A percentile compares a stretch with the other conserved stretches of the same genome.
These are phyloP conservation scores for Eilema sororculum DNA, from an alignment of 2,888 invertebrate genomes.

Conservation along the genomic window DNA sequence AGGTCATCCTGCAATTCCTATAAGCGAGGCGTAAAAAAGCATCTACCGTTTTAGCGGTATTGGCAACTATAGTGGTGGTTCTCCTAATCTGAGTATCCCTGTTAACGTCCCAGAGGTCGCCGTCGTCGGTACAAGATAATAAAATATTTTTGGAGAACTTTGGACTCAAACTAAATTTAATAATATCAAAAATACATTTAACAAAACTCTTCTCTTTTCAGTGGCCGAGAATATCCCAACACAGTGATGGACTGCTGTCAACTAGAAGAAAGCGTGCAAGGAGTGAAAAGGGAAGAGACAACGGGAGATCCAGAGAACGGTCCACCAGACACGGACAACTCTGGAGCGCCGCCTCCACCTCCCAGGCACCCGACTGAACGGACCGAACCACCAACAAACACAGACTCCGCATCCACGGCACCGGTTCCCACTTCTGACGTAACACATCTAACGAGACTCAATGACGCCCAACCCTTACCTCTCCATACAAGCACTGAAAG, in stretches of 20 bases:
- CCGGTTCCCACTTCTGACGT: conserved; percentile 79
- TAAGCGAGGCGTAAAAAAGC: not conserved
- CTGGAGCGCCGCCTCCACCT: conserved; percentile 75
- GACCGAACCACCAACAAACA: conserved; percentile 75
- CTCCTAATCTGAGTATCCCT: too few species aligned
- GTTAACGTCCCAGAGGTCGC: too few species aligned
- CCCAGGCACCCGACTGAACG: conserved; percentile 76
- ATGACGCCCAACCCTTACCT: conserved; percentile 77
- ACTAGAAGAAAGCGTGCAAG: conserved; percentile 93
- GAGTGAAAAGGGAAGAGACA: conserved; percentile 94
- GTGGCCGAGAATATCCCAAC: conserved; percentile 95
- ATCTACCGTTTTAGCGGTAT: not conserved
- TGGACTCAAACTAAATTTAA: not conserved
- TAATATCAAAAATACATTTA: not conserved
- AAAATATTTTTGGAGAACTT: not conserved
- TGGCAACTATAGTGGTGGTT: too few species aligned
- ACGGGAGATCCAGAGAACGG: conserved; percentile 95
- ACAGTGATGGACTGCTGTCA: conserved; percentile 98
- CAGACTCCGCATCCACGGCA: conserved; percentile 77
- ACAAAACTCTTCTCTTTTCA: conserved; percentile 71
- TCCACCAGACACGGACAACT: conserved; percentile 93
- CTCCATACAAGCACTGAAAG: conserved; percentile 77
- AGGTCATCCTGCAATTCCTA: too few species aligned
- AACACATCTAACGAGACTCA: conserved; percentile 80
- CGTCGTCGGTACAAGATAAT: too few species aligned